These are phyloP conservation scores for Zaprionus taronus DNA, from an alignment of 1,140 invertebrate genomes.

Conservation along the genomic window DNA sequence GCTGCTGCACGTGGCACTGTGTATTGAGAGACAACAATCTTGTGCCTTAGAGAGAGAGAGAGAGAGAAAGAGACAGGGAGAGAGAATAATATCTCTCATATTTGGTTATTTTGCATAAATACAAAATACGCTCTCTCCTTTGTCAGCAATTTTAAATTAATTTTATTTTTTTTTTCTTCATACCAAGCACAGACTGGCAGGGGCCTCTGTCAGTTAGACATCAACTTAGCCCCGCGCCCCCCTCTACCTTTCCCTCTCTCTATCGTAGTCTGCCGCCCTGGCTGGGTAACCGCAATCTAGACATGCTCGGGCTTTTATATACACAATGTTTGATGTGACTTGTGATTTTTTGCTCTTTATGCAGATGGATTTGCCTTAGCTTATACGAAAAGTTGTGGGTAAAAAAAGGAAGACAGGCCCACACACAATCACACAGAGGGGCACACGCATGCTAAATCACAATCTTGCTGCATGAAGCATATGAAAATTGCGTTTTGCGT, in stretches of 20 bases:
- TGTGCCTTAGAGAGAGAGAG: not conserved
- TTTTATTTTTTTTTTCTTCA: slow-evolving; percentile 48
- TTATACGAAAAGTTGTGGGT: slow-evolving; percentile 34
- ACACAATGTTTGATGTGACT: slow-evolving; percentile 67
- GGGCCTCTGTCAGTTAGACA: slow-evolving; percentile 32
- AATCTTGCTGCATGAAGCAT: slow-evolving; percentile 55
- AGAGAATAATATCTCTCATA: slow-evolving; percentile 30
- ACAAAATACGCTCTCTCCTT: slow-evolving; percentile 52
- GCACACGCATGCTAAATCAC: slow-evolving; percentile 57
- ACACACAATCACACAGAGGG: slow-evolving; percentile 24
- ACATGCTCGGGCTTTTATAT: slow-evolving; percentile 50
- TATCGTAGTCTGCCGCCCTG: not conserved
- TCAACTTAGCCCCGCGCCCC: not conserved
- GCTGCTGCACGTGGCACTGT: not conserved
- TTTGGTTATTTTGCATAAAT: slow-evolving; percentile 71
- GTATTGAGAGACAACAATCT: slow-evolving; percentile 23
- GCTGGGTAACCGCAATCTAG: slow-evolving; percentile 60
- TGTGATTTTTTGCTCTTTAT: slow-evolving; percentile 61
- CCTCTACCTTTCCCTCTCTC: not conserved
- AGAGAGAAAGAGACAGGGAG: too few relatives aligned
- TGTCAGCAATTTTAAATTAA: slow-evolving; percentile 78
- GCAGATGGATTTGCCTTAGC: slow-evolving; percentile 61
- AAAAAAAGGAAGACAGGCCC: slow-evolving; percentile 16
- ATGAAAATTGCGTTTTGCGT: slow-evolving; percentile 71
- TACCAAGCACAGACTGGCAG: slow-evolving; percentile 1